Percentiles rank a stretch among this genome's conserved stretches.
These are phyloP conservation scores for Psylliodes chrysocephalus DNA, from an alignment of 2,888 invertebrate genomes.

Conservation along the genomic window DNA sequence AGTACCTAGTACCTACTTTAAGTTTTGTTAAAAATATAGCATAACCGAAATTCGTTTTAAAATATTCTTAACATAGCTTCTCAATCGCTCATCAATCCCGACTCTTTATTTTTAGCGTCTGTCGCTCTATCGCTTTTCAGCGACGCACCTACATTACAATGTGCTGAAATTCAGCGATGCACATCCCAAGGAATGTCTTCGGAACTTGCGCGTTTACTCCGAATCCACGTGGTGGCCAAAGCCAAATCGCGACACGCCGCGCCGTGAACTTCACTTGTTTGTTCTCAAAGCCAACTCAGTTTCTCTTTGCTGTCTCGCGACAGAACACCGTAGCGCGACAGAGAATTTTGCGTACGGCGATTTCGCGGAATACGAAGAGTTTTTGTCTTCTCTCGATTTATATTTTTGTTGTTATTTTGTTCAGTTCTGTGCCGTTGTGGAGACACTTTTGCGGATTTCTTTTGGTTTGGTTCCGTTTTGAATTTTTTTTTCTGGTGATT, in stretches of 20 bases:
- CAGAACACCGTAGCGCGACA: not conserved
- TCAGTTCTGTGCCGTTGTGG: slow-evolving; percentile 6
- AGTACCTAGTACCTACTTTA: no score
- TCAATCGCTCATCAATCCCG: slow-evolving; percentile 16
- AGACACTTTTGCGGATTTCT: slow-evolving; percentile 13
- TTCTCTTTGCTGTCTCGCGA: slow-evolving; percentile 38
- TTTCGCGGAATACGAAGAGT: slow-evolving; percentile 9
- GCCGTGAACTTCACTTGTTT: slow-evolving; percentile 37
- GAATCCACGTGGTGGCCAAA: slow-evolving; percentile 49
- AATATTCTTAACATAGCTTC: slow-evolving; percentile 6
- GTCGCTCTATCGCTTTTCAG: slow-evolving; percentile 28
- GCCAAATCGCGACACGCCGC: slow-evolving; percentile 32
- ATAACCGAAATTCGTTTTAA: no score
- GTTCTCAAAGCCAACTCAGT: slow-evolving; percentile 46
- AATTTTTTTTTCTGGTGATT: slow-evolving; percentile 12
- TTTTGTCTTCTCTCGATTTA: not conserved
- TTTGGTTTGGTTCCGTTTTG: not conserved
- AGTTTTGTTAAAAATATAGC: no score
- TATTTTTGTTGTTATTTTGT: not conserved
- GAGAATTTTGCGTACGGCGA: slow-evolving; percentile 1
- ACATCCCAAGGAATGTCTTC: slow-evolving; percentile 33
- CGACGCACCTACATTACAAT: slow-evolving; percentile 35
- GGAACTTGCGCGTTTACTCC: slow-evolving; percentile 41
- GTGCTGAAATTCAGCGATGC: slow-evolving; percentile 44
- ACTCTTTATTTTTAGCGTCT: slow-evolving; percentile 2